Evolutionary conservation across 2,113 vertebrate genomes (phyloP).

Genomic region (Catharus minimus): DNA sequence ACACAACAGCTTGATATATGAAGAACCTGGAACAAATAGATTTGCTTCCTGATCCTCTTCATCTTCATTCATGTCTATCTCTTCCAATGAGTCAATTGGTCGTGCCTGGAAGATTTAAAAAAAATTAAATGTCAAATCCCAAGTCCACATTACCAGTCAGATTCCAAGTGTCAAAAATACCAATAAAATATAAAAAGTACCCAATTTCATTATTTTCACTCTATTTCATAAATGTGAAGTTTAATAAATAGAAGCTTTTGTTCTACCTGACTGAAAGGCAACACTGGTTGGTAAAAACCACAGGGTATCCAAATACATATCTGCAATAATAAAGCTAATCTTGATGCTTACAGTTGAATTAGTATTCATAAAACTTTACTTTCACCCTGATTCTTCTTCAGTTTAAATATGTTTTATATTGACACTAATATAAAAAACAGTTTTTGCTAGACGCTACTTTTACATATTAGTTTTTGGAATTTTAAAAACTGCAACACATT

Average conservation of each 20-base stretch:
- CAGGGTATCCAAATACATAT: neutral
- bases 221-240: neutral
- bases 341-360: neutral
- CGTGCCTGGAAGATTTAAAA: conserved; percentile 71
- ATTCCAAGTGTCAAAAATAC: neutral
- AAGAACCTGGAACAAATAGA: conserved; percentile 84
- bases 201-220: neutral
- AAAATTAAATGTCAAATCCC: neutral
- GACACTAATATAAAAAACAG: neutral
- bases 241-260: neutral
- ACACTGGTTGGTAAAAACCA: neutral
- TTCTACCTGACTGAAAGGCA: neutral
- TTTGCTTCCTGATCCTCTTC: conserved; percentile 77
- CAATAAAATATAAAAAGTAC: neutral
- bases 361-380: neutral
- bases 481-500: neutral
- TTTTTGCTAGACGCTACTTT: neutral
- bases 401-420: neutral
- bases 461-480: neutral
- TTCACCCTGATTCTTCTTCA: neutral
- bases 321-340: neutral
- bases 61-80: conserved; percentile 61
- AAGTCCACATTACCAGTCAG: neutral
- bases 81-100: conserved; percentile 67
- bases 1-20: conserved; percentile 86